Conservation (phyloP, 2,113 vertebrate species). For the Myrmophylax atrothorax region DNA sequence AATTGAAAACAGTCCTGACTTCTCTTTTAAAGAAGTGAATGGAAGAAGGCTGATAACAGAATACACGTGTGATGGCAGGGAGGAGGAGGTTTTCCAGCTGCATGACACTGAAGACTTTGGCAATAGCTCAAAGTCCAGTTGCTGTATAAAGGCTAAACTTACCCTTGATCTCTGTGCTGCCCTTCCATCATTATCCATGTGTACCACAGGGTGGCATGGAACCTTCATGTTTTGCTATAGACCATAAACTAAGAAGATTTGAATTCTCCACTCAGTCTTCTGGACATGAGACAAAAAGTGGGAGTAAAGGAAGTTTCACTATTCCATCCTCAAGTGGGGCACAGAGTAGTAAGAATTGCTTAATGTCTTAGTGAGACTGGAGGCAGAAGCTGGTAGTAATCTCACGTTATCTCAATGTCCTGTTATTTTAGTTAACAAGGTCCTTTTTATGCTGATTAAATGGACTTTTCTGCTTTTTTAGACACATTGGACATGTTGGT, state of each 20-base stretch:
- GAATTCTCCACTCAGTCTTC: neutral
- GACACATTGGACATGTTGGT: constrained; percentile 98
- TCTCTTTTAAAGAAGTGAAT: neutral
- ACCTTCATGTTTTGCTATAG: neutral
- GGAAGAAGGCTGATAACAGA: neutral
- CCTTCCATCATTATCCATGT: neutral
- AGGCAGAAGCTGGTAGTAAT: neutral
- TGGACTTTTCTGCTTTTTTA: constrained; percentile 66
- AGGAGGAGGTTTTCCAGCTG: neutral
- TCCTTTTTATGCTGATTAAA: neutral
- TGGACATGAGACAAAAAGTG: neutral
- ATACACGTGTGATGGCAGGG: neutral
- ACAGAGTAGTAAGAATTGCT: neutral
- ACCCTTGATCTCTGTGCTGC: neutral
- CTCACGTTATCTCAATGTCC: neutral
- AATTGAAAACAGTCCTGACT: neutral
- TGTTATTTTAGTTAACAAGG: neutral
- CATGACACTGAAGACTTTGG: neutral
- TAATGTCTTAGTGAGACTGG: neutral
- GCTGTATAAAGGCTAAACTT: neutral
- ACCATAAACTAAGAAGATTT: neutral
- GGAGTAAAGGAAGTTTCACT: neutral
- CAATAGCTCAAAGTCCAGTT: neutral
- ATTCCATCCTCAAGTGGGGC: neutral
- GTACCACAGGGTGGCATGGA: neutral